Percentiles rank a stretch among this genome's conserved stretches.
These are phyloP conservation scores for Tenrec ecaudatus DNA, from an alignment of 2,113 vertebrate species.

Conservation along the genomic window DNA sequence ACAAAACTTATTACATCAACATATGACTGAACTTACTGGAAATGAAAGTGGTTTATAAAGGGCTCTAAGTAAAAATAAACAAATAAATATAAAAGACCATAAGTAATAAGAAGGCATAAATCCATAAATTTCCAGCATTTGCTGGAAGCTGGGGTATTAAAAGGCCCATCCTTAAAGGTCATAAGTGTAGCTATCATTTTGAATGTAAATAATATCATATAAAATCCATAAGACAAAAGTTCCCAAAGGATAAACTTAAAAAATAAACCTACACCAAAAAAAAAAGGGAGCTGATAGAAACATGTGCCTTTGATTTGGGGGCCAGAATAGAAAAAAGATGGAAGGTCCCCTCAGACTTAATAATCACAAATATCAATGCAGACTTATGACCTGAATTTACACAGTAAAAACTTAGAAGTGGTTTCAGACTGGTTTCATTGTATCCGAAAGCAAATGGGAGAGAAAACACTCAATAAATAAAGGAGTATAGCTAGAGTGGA, in stretches of 20 bases:
- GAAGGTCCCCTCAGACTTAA: neutral
- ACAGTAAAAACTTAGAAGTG: neutral
- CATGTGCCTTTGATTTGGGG: neutral
- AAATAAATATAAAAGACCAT: neutral
- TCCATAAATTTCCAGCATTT: neutral
- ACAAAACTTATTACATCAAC: neutral
- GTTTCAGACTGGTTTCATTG: neutral
- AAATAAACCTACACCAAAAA: constrained; percentile 17
- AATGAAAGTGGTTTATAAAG: neutral
- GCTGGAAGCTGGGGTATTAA: too few species aligned
- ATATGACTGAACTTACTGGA: neutral
- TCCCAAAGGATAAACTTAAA: neutral
- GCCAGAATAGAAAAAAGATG: neutral
- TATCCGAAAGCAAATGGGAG: neutral
- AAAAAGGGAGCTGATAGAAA: neutral
- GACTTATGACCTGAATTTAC: neutral
- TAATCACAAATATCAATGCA: neutral
- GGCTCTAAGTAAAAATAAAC: too few species aligned
- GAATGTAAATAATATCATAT: neutral
- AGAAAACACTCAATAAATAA: neutral
- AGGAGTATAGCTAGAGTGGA: neutral
- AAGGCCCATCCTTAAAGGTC: neutral
- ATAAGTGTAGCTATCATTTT: constrained; percentile 9
- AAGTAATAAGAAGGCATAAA: neutral
- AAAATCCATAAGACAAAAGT: neutral